These are phyloP conservation scores for Pristiophorus japonicus DNA, from an alignment of 2,113 vertebrate genomes.

Conservation along the genomic window DNA sequence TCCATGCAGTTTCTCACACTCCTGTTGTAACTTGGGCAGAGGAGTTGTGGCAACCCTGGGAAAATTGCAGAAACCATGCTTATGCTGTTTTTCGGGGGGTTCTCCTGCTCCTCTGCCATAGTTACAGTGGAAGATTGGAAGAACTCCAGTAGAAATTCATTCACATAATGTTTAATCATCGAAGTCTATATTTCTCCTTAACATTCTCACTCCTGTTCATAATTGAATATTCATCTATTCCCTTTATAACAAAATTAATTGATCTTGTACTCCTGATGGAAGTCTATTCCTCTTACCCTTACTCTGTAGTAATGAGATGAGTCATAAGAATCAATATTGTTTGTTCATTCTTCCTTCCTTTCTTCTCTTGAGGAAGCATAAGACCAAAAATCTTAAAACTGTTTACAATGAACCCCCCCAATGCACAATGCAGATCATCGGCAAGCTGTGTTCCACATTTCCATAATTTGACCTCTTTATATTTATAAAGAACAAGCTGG, in stretches of 20 bases:
- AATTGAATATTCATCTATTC: background rate
- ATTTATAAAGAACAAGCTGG: too few species aligned
- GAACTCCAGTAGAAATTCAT: background rate
- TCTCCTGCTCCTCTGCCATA: background rate
- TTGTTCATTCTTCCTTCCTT: background rate
- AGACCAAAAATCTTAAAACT: background rate
- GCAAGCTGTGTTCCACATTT: too few species aligned
- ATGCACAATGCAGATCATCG: too few species aligned
- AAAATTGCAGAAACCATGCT: background rate
- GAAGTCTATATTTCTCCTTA: background rate
- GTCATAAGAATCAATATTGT: too few species aligned
- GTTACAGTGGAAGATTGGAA: background rate
- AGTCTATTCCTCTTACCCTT: too few species aligned
- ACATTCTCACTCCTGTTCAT: background rate
- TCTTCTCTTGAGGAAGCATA: background rate
- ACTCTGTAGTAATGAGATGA: too few species aligned
- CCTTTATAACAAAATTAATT: background rate
- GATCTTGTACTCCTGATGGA: background rate
- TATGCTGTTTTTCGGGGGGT: background rate
- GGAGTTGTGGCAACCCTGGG: background rate
- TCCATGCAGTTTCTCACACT: background rate
- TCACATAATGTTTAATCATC: background rate
- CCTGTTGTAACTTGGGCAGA: background rate
- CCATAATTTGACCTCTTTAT: too few species aligned
- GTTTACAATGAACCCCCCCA: background rate